These are phyloP conservation scores for Ceratoteleas bidentatus DNA, from an alignment of 1,140 invertebrate species.

Conservation along the genomic window DNA sequence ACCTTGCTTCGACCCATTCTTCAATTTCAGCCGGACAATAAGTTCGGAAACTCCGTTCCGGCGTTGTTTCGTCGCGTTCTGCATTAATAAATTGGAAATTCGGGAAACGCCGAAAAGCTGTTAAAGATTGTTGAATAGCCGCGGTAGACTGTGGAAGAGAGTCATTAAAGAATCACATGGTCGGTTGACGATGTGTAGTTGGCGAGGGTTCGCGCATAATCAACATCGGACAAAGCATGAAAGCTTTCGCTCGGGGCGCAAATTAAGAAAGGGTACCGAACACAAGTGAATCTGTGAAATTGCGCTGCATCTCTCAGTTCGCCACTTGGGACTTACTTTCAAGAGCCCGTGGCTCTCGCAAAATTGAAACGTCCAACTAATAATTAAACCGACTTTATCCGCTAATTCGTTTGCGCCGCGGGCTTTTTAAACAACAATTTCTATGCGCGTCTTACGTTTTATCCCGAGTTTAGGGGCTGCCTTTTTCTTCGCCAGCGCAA, in stretches of 20 bases:
- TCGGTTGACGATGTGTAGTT: slow-evolving; percentile 7
- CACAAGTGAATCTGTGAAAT: slow-evolving; percentile 33
- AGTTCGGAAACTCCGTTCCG: not conserved
- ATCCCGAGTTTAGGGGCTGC: slow-evolving; percentile 33
- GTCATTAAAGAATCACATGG: slow-evolving; percentile 8
- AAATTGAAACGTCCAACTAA: slow-evolving; percentile 36
- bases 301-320: slow-evolving; percentile 5
- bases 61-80: not conserved
- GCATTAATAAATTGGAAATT: slow-evolving; percentile 1
- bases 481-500: slow-evolving; percentile 22
- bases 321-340: not conserved
- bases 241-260: slow-evolving; percentile 7
- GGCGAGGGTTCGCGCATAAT: slow-evolving; percentile 15
- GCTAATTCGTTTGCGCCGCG: slow-evolving; percentile 11
- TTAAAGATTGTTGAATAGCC: not conserved
- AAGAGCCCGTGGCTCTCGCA: slow-evolving; percentile 8
- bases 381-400: slow-evolving; percentile 26
- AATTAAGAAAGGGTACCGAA: slow-evolving; percentile 24
- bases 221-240: not conserved
- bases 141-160: not conserved
- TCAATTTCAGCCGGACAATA: not conserved
- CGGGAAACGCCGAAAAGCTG: not conserved
- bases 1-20: not conserved
- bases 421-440: slow-evolving; percentile 37
- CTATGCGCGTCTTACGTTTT: slow-evolving; percentile 44